A percentile compares a stretch with the other conserved stretches of the same genome.
Evolutionary conservation across 2,113 vertebrate genomes (phyloP).

Genomic region (Oxyruncus cristatus): DNA sequence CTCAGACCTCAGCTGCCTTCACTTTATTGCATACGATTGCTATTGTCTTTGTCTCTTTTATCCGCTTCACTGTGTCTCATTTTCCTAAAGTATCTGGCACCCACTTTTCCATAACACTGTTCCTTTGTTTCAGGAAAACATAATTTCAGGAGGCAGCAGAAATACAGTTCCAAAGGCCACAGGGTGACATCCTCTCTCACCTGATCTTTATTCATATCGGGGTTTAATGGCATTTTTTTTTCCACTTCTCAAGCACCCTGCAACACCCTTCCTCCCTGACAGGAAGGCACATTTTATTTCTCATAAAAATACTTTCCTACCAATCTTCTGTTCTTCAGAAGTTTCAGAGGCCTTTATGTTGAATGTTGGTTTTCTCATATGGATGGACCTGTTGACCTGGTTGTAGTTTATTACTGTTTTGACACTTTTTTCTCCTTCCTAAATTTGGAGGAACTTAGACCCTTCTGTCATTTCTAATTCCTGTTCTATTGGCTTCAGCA

Average conservation of each 20-base stretch:
- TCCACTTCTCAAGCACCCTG: constrained; percentile 77
- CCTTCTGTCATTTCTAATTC: constrained; percentile 54
- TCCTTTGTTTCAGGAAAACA: constrained; percentile 79
- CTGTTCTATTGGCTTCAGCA: constrained; percentile 62
- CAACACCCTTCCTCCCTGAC: constrained; percentile 80
- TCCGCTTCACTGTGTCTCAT: constrained; percentile 75
- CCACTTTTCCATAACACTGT: constrained; percentile 77
- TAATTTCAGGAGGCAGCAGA: constrained; percentile 76
- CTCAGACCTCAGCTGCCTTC: constrained; percentile 74
- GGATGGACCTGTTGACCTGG: constrained; percentile 65
- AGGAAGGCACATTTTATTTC: constrained; percentile 80
- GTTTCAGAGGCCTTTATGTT: constrained; percentile 62
- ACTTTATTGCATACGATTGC: constrained; percentile 67
- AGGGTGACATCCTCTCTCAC: constrained; percentile 80
- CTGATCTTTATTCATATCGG: constrained; percentile 78
- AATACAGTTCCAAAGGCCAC: constrained; percentile 75
- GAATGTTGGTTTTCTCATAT: constrained; percentile 59
- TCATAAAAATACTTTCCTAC: constrained; percentile 74
- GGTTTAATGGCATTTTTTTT: constrained; percentile 74
- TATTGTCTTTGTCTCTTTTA: constrained; percentile 77
- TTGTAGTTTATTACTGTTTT: constrained; percentile 67
- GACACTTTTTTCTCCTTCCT: constrained; percentile 55
- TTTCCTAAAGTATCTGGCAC: constrained; percentile 81
- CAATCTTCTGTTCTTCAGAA: constrained; percentile 74
- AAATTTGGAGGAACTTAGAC: constrained; percentile 64